Evolutionary conservation across 2,888 invertebrate species (phyloP), one percentile per base, ranked within the genome.

Genomic region (Tetropium fuscum): DNA sequence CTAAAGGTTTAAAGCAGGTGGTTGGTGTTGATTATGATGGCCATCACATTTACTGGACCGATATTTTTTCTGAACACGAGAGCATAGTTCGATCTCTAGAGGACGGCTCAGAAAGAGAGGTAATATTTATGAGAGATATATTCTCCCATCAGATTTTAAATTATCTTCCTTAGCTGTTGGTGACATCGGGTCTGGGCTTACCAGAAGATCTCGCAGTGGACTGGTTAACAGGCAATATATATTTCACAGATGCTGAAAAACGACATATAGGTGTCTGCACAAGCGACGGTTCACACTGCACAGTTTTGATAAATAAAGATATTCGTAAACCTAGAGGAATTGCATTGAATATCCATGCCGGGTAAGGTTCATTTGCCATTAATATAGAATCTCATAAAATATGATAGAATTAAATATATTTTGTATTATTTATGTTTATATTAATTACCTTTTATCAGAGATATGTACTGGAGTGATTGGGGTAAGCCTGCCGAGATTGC

Each of bases 401-500:
- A 15, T 40, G 1, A n/a, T 16, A 20, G n/a, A 19, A 13, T 7
- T 20, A 15, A 48, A n/a, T 57, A 38, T 55, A 0, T 11, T 51
- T n/a, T n/a, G n/a, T n/a, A n/a, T n/a, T n/a, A n/a, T n/a, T n/a
- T n/a, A n/a, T n/a, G n/a, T n/a, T n/a, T n/a, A n/a, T n/a, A n/a
- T n/a, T n/a, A n/a, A n/a, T n/a, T n/a, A n/a, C n/a, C n/a, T 54
- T 57, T 53, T 74, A 80, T 45, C 73, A 94, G 94, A 1, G 83
- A 86, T 70, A 91, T 98, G 89, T 97, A 90, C 81, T 98, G 97
- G 96, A 90, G 93, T 0, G 96, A 97, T 79, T 95, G 94, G 92
- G 93, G 93, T 2, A 72, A 80, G 0, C 83, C 82, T 6, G 87
- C 92, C 0, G 86, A 90, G 73, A 95, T 98, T 68, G 92, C 90